These are phyloP conservation scores for Girardinichthys multiradiatus DNA, from an alignment of 2,113 vertebrate species.

Conservation along the genomic window DNA sequence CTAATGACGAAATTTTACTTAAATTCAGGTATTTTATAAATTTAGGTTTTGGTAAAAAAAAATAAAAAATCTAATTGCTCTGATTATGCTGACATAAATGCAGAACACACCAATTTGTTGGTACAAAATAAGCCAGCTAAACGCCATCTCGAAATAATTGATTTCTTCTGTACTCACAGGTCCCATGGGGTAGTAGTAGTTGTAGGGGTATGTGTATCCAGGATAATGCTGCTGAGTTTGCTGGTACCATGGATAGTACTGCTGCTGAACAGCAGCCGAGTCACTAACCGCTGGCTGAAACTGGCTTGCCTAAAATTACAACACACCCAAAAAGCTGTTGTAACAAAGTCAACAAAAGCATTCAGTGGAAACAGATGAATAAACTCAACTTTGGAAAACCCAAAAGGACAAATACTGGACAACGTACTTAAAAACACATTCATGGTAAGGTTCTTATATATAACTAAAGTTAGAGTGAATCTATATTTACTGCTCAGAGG, in stretches of 20 bases:
- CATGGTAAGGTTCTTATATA: too few relatives aligned
- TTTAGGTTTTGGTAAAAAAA: not conserved
- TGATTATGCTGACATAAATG: not conserved
- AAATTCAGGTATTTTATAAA: not conserved
- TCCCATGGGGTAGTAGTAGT: constrained; percentile 85
- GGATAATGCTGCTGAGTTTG: constrained; percentile 89
- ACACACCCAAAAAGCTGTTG: constrained; percentile 1
- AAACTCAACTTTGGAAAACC: not conserved
- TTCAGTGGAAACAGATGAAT: not conserved
- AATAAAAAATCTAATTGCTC: not conserved
- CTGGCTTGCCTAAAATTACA: constrained; percentile 71
- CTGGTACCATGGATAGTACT: constrained; percentile 88
- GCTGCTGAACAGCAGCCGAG: constrained; percentile 82
- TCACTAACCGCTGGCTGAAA: constrained; percentile 81
- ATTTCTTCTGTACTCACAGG: constrained; percentile 72
- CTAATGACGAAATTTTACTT: not conserved
- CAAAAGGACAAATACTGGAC: too few relatives aligned
- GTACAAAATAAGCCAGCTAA: not conserved
- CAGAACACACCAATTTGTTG: not conserved
- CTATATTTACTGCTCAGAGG: too few relatives aligned
- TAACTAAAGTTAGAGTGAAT: too few relatives aligned
- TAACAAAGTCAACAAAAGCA: not conserved
- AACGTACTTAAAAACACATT: too few relatives aligned
- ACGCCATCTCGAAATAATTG: not conserved
- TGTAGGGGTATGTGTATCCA: constrained; percentile 87